A percentile compares a stretch with the other conserved stretches of the same genome.
phyloP scores from a whole-genome alignment of 2,888 invertebrate species.

The Calephelis perditalis region DNA sequence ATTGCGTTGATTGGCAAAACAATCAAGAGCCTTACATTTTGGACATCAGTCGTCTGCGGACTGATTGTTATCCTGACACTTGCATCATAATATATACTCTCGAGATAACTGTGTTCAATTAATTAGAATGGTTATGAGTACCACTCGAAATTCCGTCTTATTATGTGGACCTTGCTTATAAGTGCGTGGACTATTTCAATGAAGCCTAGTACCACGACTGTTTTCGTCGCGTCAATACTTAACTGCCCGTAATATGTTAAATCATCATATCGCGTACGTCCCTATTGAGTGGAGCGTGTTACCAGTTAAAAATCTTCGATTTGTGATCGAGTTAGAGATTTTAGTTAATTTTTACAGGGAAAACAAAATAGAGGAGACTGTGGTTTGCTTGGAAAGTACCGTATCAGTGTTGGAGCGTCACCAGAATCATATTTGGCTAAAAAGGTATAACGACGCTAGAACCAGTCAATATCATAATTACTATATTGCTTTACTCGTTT shows the following conservation, averaged over 20 bases:
- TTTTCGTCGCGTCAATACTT: slow-evolving; percentile 6
- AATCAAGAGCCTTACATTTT: neutral
- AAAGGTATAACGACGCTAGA: slow-evolving; percentile 2
- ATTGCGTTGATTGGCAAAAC: neutral
- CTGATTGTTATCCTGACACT: neutral
- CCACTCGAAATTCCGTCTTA: slow-evolving; percentile 2
- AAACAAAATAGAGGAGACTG: neutral
- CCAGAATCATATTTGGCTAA: slow-evolving; percentile 6
- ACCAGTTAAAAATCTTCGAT: neutral
- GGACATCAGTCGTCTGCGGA: neutral
- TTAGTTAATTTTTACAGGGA: neutral
- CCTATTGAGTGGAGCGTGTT: slow-evolving; percentile 7
- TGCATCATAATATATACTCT: neutral
- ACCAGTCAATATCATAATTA: neutral
- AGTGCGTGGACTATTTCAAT: slow-evolving; percentile 7
- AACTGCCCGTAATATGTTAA: slow-evolving; percentile 7
- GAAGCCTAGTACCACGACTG: neutral
- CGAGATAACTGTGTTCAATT: neutral
- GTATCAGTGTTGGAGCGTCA: slow-evolving; percentile 1
- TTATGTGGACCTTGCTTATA: slow-evolving; percentile 9
- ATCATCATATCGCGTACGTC: slow-evolving; percentile 4
- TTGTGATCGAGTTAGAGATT: slow-evolving; percentile 8
- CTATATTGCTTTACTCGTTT: slow-evolving; percentile 4
- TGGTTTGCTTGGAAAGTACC: neutral
- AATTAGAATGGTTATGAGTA: neutral